Evolutionary conservation across 2,888 invertebrate genomes (phyloP), one percentile per base, ranked within the genome.

Genomic region (Caenorhabditis japonica): DNA sequence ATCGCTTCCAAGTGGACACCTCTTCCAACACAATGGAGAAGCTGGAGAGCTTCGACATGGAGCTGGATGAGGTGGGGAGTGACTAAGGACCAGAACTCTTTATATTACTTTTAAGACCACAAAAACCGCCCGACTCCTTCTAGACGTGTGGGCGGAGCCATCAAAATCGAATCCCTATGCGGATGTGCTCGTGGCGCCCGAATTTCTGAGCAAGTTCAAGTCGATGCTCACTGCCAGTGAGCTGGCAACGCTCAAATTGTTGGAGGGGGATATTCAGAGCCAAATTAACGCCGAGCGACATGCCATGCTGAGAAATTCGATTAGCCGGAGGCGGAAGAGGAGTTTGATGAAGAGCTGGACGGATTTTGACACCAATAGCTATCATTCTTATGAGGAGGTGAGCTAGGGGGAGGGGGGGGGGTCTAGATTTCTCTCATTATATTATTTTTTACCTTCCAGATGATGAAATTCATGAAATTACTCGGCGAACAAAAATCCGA

Each of bases 81-180:
- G 3, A 15, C 38, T 38, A 38, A 12, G n/a, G 38, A 38, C 38
- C 38, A 12, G 13, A 13, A 38, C 13, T 10, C 2, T 17, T 39
- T 5, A 17, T 30, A 38, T 33, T 23, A 43, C 19, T 1, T 46
- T 70, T 49, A 47, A 73, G 59, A 58, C 33, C 21, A 53, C 59
- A 1, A 62, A 69, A 3, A 55, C 41, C 15, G 59, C 49, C 8
- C 73, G 77, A 19, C 34, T 73, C n/a, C 59, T 79, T 15, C 49
- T 86, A 17, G 86, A 86, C 55, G 76, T 86, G n/a, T 83, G 80
- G 77, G 64, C 77, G 17, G 84, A 83, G 68, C 84, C 85, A 4
- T 77, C 76, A 19, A 77, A 76, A 44, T 61, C 72, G 8, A 61
- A 72, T 15, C 64, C 60, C 1, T 60, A 71, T 13, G 77, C 79